A percentile compares a stretch with the other conserved stretches of the same genome.
These are phyloP conservation scores for Eretmochelys imbricata DNA, from an alignment of 2,113 vertebrate species.

Conservation along the genomic window DNA sequence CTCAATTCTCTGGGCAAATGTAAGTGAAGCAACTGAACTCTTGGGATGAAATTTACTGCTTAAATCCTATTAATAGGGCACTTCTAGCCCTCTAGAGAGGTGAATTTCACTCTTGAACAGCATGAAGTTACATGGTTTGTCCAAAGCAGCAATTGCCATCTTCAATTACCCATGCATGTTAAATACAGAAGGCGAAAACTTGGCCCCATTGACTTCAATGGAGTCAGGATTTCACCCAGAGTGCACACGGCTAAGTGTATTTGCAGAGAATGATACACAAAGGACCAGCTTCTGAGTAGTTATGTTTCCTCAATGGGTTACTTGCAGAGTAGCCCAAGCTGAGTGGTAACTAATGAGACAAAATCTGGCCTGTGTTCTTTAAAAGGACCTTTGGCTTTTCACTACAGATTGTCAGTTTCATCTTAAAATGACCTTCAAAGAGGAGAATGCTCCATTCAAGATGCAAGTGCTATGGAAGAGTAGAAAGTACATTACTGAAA, in stretches of 20 bases:
- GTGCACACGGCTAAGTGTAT: neutral
- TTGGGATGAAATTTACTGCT: neutral
- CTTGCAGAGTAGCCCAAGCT: neutral
- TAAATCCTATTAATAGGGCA: neutral
- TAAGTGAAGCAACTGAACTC: neutral
- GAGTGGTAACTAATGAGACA: neutral
- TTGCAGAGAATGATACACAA: neutral
- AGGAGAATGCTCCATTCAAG: neutral
- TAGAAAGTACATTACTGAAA: neutral
- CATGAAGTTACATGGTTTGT: neutral
- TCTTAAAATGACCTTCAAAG: rapidly evolving
- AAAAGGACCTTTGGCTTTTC: neutral
- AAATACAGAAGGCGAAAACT: neutral
- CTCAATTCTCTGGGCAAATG: neutral
- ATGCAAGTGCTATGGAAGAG: rapidly evolving
- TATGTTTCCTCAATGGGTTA: neutral
- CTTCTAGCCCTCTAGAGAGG: neutral
- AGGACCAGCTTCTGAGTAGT: neutral
- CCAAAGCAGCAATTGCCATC: neutral
- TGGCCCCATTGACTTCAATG: neutral
- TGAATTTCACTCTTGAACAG: neutral
- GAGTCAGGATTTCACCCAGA: neutral
- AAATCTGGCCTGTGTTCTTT: neutral
- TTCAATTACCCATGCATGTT: neutral
- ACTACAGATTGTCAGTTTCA: neutral